These are phyloP conservation scores for Odontophorus gujanensis DNA, from an alignment of 2,113 vertebrate species.

Conservation along the genomic window DNA sequence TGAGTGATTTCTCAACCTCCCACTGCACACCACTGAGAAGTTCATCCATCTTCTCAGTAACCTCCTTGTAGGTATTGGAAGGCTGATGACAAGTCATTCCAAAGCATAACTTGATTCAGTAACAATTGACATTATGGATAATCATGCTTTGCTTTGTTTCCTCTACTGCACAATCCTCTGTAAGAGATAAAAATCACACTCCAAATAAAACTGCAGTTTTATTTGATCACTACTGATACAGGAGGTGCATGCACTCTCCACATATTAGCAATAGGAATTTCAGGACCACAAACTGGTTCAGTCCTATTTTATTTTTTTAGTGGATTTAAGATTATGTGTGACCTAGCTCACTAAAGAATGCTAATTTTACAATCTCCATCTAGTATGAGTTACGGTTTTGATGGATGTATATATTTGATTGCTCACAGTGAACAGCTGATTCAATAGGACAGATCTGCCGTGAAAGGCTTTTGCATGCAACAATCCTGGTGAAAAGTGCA, in stretches of 20 bases:
- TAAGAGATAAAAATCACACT: background rate
- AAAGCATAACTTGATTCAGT: background rate
- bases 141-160: background rate
- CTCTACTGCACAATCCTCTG: background rate
- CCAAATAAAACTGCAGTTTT: background rate
- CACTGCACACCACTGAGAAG: background rate
- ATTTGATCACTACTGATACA: background rate
- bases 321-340: background rate
- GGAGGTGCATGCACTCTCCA: background rate
- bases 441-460: background rate
- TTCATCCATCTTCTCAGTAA: background rate
- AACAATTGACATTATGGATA: background rate
- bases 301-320: background rate
- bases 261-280: background rate
- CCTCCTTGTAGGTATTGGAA: accelerated
- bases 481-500: background rate
- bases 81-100: background rate
- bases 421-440: background rate
- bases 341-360: background rate
- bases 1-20: background rate
- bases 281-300: background rate
- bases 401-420: background rate
- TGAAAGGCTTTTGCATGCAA: background rate
- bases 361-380: background rate
- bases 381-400: slow-evolving; percentile 20